Base-by-base conservation (phyloP, 2,797 vertebrate genomes). In the Catharus ustulatus region DNA sequence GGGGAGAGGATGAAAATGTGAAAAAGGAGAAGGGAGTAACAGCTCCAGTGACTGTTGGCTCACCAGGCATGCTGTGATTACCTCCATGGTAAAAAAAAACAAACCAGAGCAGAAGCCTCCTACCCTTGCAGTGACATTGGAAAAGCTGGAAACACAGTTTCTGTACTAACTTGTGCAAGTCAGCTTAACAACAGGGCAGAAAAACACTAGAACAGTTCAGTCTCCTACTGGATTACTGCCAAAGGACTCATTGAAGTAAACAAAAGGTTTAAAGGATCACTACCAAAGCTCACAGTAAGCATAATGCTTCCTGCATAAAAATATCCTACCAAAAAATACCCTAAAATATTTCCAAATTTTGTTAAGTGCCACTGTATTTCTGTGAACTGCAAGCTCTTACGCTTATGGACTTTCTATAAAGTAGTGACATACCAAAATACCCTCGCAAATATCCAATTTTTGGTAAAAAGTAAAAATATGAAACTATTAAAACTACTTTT, bases 201-300 rank as follows among this genome's bases (percentile, higher is more conserved):
- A 69, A 74, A 87, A 12, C 36, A 69, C 63, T 3, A 32, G 45
- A 89, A 54, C 49, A 83, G 83, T 57, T 71, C 75, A 87, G 68
- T 32, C 42, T 80, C 45, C 72, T 61, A 10, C 68, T 72, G 84
- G 45, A 54, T 46, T 85, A 13, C 54, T 67, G 95, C 91, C 89
- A 92, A 67, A 79, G 67, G 79, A 72, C 57, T 92, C 59, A 15
- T 14, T 80, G 29, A 76, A 92, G 84, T 92, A 91, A 95, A 92
- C 49, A 68, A 68, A 91, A 91, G 85, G 72, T 91, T 93, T 91
- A 92, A 96, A 83, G 87, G 94, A 80, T 96, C 91, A 48, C 76
- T 83, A 68, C 26, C 51, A 85, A 87, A 91, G 82, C 82, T 83
- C 79, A 83, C 45, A 74, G 68, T 61, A 68, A 85, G 66, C n/a